Percentiles rank a stretch among this genome's conserved stretches.
Conservation (phyloP, 2,797 vertebrate species). For the Megalops cyprinoides region DNA sequence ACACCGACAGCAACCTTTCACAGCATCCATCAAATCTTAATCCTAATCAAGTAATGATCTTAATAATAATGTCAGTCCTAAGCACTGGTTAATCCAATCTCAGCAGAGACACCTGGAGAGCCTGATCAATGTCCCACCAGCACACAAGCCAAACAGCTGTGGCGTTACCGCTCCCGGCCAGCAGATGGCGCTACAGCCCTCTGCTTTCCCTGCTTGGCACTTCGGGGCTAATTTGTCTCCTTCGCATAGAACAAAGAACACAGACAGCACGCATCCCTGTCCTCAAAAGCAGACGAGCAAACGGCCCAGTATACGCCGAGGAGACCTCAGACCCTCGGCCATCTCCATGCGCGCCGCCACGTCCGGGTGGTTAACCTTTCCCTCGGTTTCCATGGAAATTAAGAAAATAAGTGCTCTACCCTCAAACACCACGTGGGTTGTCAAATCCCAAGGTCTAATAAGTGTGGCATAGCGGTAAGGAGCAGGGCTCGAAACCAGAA, state of each 20-base stretch:
- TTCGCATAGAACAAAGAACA: not conserved
- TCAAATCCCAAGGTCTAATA: no score
- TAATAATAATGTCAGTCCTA: no score
- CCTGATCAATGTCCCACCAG: no score
- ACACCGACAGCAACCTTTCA: no score
- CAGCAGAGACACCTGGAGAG: no score
- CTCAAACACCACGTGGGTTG: no score
- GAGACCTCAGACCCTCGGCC: not conserved
- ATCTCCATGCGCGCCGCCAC: slow-evolving; percentile 35
- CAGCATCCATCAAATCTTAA: no score
- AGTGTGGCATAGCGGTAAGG: no score
- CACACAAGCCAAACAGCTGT: no score
- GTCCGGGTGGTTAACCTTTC: slow-evolving; percentile 43
- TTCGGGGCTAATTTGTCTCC: not conserved
- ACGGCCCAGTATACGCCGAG: slow-evolving; percentile 13
- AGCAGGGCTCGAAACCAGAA: no score
- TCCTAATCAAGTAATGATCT: no score
- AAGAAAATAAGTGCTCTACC: slow-evolving; percentile 48
- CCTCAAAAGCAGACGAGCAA: slow-evolving; percentile 42
- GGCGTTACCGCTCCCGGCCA: slow-evolving; percentile 43
- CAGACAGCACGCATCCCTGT: slow-evolving; percentile 26
- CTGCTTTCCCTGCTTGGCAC: not conserved
- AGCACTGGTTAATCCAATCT: no score
- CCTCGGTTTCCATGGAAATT: slow-evolving; percentile 55
- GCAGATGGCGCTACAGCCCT: slow-evolving; percentile 54